A percentile compares a stretch with the other conserved stretches of the same genome.
phyloP scores from a whole-genome alignment of 2,113 vertebrate genomes.

The Salvelinus sp. region DNA sequence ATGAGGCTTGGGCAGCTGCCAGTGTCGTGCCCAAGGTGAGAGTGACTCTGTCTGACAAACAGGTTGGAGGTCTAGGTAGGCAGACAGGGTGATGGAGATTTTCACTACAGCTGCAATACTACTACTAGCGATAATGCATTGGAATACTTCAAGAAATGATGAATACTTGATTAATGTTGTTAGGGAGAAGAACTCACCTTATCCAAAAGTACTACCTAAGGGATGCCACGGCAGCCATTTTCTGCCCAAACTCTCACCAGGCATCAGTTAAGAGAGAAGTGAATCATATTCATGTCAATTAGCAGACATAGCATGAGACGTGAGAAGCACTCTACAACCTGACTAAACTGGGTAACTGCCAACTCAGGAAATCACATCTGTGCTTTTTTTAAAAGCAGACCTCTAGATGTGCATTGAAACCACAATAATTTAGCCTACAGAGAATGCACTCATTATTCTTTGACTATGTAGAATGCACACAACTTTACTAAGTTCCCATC shows the following conservation, averaged over 20 bases:
- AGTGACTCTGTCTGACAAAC: conserved; percentile 11
- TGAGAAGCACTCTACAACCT: not conserved
- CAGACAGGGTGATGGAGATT: not conserved
- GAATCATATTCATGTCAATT: no score
- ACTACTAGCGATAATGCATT: conserved; percentile 5
- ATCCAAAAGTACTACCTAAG: no score
- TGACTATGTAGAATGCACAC: no score
- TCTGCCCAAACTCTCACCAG: not conserved
- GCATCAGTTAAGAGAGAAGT: not conserved
- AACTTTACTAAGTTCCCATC: no score
- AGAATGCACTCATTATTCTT: no score
- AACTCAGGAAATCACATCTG: not conserved
- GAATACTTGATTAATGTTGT: no score
- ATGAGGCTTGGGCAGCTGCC: conserved; percentile 52
- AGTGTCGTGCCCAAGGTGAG: conserved; percentile 32
- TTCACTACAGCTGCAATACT: conserved; percentile 16
- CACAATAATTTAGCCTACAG: not conserved
- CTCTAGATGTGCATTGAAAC: not conserved
- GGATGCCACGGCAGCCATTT: no score
- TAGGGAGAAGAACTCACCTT: no score
- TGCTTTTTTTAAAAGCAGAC: not conserved
- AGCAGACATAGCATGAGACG: not conserved
- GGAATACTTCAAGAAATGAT: no score
- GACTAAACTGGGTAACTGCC: not conserved
- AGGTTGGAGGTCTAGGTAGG: not conserved